These are phyloP conservation scores for Neotoma lepida DNA, from an alignment of 2,113 vertebrate genomes.

Conservation along the genomic window DNA sequence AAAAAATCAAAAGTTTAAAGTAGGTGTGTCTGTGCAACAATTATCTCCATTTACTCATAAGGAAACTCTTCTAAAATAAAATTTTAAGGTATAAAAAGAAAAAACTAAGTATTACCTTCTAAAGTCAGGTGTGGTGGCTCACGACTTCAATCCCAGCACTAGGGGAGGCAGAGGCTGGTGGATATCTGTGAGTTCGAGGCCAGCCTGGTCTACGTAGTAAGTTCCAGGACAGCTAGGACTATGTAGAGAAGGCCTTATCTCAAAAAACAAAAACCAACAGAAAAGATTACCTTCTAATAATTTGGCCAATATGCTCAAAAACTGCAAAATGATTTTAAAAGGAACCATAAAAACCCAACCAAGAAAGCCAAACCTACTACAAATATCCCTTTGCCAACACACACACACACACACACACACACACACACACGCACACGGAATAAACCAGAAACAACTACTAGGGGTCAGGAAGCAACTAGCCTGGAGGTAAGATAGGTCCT, in stretches of 20 bases:
- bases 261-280: not conserved
- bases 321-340: not conserved
- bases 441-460: not conserved
- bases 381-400: conserved; percentile 18
- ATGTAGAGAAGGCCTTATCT: not conserved
- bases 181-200: not conserved
- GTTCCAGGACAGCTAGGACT: not conserved
- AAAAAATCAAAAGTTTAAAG: not conserved
- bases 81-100: conserved; percentile 25
- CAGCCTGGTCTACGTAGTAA: not conserved
- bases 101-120: not conserved
- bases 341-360: conserved; percentile 24
- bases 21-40: not conserved
- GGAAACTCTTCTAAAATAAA: conserved; percentile 43
- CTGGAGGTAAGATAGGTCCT: not conserved
- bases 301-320: not conserved
- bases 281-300: not conserved
- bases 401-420: not conserved
- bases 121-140: not conserved
- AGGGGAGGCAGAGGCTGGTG: not conserved
- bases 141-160: not conserved
- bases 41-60: conserved; percentile 31
- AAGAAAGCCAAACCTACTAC: conserved; percentile 7
- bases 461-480: not conserved
- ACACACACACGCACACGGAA: not conserved